Conservation (phyloP, 2,888 invertebrate species). For the Melinaea marsaeus region DNA sequence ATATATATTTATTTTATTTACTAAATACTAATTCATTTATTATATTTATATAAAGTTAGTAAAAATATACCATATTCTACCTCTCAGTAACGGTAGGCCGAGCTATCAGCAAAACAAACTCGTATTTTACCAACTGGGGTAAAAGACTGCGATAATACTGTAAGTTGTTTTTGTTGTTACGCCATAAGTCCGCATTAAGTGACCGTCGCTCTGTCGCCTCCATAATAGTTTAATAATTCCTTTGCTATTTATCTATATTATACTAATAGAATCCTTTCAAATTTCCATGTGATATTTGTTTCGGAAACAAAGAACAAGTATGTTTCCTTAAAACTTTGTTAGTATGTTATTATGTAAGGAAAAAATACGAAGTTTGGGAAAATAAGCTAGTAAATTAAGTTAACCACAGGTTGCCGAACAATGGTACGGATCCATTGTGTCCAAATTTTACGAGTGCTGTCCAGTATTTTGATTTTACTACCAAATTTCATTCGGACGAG, state of each 20-base stretch:
- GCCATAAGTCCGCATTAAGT: conserved; percentile 18
- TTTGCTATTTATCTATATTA: background rate
- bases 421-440: conserved; percentile 27
- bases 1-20: too few relatives aligned
- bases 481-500: too few relatives aligned
- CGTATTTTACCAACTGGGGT: conserved; percentile 22
- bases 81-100: background rate
- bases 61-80: background rate
- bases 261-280: too few relatives aligned
- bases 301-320: too few relatives aligned
- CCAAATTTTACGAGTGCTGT: conserved; percentile 35
- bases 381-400: conserved; percentile 25
- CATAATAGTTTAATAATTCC: conserved; percentile 10
- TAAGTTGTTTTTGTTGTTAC: conserved; percentile 18
- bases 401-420: conserved; percentile 22
- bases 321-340: too few relatives aligned
- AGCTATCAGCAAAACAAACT: conserved; percentile 14
- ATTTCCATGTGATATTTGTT: too few relatives aligned
- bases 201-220: conserved; percentile 22
- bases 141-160: conserved; percentile 20
- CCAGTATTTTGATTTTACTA: conserved; percentile 32
- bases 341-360: conserved; percentile 25
- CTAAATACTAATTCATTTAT: too few relatives aligned
- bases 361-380: conserved; percentile 11
- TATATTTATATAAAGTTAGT: background rate